Conservation (phyloP, 1,140 invertebrate species). For the Meteorus sp. region DNA sequence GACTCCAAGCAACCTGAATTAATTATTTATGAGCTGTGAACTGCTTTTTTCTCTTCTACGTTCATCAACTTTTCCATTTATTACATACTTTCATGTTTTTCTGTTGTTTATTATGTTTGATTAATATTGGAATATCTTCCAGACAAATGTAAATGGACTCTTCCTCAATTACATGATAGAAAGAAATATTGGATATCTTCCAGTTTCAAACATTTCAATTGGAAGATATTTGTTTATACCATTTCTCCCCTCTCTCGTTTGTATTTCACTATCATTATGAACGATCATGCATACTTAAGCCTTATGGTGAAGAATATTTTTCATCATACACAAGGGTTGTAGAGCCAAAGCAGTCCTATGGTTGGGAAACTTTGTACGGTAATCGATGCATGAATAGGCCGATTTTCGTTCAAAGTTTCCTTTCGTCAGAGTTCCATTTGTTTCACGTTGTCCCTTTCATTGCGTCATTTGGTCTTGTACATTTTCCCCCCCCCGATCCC, state of each 20-base stretch:
- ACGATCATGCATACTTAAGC: no score
- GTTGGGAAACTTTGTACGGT: slow-evolving; percentile 36
- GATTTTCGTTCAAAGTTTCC: slow-evolving; percentile 52
- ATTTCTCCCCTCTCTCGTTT: no score
- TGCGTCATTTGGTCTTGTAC: neutral
- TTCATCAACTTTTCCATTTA: neutral
- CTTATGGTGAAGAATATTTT: no score
- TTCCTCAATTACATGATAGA: no score
- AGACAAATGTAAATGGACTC: no score
- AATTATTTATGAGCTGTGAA: slow-evolving; percentile 26
- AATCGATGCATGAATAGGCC: slow-evolving; percentile 41
- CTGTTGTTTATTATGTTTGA: neutral
- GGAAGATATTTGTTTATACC: no score
- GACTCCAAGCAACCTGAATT: slow-evolving; percentile 7
- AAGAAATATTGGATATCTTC: no score
- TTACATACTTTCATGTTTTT: neutral
- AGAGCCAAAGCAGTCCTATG: slow-evolving; percentile 16
- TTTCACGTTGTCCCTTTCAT: slow-evolving; percentile 3
- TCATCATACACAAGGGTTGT: slow-evolving; percentile 6
- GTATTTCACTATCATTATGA: no score
- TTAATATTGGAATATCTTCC: no score
- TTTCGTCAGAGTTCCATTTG: slow-evolving; percentile 8
- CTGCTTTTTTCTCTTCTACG: slow-evolving; percentile 1
- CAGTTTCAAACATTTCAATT: no score
- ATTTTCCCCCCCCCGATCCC: no score